Evolutionary conservation across 1,140 invertebrate species (phyloP).

Genomic region (Drosophila nasuta): DNA sequence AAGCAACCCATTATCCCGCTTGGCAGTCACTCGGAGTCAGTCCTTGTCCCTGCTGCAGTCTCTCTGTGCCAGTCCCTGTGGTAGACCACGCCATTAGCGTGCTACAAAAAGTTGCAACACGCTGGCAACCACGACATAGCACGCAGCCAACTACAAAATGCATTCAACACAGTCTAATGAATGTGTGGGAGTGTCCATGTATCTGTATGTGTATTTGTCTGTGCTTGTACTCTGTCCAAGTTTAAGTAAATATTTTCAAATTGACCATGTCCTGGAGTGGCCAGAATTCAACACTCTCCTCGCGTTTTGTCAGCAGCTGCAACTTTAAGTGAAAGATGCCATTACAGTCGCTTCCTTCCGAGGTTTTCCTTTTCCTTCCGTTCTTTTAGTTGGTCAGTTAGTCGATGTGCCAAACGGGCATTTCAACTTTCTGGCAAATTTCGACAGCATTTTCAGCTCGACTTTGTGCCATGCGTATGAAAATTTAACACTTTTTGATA

Average conservation of each 20-base stretch:
- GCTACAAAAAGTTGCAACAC: slow-evolving; percentile 62
- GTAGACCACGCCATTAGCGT: slow-evolving; percentile 74
- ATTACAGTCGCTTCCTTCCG: slow-evolving; percentile 57
- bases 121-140: slow-evolving; percentile 50
- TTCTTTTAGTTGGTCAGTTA: neutral
- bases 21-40: neutral
- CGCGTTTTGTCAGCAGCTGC: slow-evolving; percentile 52
- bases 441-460: neutral
- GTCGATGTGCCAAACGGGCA: slow-evolving; percentile 18
- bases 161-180: slow-evolving; percentile 40
- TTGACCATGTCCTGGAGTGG: slow-evolving; percentile 73
- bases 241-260: slow-evolving; percentile 82
- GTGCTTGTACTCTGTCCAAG: slow-evolving; percentile 40
- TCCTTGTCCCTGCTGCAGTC: neutral
- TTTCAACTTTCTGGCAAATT: slow-evolving; percentile 15
- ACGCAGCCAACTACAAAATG: slow-evolving; percentile 25
- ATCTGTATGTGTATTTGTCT: slow-evolving; percentile 15
- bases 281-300: slow-evolving; percentile 40
- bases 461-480: neutral
- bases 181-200: slow-evolving; percentile 19
- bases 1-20: slow-evolving; percentile 27
- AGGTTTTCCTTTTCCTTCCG: slow-evolving; percentile 35
- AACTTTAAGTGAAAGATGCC: slow-evolving; percentile 61
- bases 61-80: slow-evolving; percentile 18
- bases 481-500: no score